Percentiles rank a stretch among this genome's conserved stretches.
Evolutionary conservation across 2,113 vertebrate genomes (phyloP).

Genomic region (Formicarius rufipectus): DNA sequence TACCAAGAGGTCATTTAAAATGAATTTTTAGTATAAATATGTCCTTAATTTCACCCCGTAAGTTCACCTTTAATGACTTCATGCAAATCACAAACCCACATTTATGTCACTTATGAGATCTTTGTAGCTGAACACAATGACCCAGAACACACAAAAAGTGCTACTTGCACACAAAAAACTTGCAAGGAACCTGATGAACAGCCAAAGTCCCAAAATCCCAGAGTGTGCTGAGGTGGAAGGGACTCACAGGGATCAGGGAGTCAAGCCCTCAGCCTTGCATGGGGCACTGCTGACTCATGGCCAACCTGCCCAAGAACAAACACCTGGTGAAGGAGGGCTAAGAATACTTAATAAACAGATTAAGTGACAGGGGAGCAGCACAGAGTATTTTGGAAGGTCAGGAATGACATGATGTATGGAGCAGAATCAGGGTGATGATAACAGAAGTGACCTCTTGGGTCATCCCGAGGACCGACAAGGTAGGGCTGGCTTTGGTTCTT

Average conservation of each 20-base stretch:
- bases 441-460: neutral
- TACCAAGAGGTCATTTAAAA: too few species aligned
- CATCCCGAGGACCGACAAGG: neutral
- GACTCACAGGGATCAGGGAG: neutral
- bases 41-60: neutral
- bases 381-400: neutral
- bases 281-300: neutral
- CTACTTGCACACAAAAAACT: neutral
- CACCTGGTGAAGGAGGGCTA: neutral
- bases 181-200: neutral
- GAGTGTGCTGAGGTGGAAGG: neutral
- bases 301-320: neutral
- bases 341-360: neutral
- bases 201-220: neutral
- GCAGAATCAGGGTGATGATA: neutral
- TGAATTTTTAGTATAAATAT: neutral
- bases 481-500: neutral
- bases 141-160: neutral
- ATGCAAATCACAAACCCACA: accelerated
- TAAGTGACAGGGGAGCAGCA: neutral
- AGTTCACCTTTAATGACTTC: neutral
- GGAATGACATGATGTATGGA: neutral
- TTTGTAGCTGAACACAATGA: accelerated
- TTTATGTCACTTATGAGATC: neutral
- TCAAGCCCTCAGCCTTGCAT: neutral